These are phyloP conservation scores for Cantharis nigra DNA, from an alignment of 2,888 invertebrate species.

Conservation along the genomic window DNA sequence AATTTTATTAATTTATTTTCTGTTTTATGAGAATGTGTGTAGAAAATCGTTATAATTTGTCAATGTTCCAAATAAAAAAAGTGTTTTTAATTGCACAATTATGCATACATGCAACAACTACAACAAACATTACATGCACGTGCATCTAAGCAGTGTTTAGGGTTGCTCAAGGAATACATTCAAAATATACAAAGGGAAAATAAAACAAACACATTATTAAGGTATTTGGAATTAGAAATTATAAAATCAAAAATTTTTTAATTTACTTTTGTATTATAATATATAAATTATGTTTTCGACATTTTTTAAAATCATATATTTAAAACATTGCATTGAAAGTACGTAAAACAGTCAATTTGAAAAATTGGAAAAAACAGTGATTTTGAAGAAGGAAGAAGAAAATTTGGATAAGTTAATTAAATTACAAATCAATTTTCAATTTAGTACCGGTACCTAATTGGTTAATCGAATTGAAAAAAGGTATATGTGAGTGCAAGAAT, in stretches of 20 bases:
- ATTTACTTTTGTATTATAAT: neutral
- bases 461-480: neutral
- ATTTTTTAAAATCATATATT: neutral
- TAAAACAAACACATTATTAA: neutral
- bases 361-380: neutral
- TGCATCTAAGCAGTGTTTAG: neutral
- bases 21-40: neutral
- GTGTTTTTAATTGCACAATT: conserved; percentile 1
- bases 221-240: neutral
- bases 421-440: neutral
- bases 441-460: neutral
- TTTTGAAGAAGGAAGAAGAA: too few relatives aligned
- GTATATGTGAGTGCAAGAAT: neutral
- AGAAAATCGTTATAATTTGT: conserved; percentile 1
- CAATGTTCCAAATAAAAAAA: conserved; percentile 1
- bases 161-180: neutral
- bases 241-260: neutral
- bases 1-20: neutral
- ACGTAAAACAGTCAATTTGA: neutral
- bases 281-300: neutral
- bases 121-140: neutral
- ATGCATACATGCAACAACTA: neutral
- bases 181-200: neutral
- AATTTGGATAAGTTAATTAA: too few relatives aligned
- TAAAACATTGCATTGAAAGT: neutral